Base-by-base conservation (phyloP, 2,797 vertebrate genomes). In the Aldrovandia affinis region DNA sequence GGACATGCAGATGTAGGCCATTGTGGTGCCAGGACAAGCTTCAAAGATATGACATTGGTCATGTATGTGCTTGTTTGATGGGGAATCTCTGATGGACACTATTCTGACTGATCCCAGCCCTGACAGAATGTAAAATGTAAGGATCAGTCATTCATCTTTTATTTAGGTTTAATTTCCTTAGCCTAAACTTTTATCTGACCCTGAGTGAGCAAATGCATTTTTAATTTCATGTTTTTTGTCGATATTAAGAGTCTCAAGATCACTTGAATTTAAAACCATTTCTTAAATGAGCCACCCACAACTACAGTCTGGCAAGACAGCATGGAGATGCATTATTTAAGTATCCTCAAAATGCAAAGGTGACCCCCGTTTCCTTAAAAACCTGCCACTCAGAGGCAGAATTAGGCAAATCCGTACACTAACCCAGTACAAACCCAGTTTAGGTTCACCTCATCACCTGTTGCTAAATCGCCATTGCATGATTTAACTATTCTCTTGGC, bases 1-100 rank as follows among this genome's bases (percentile, higher is more conserved):
- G 86, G 91, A 91, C 87, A 81, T 89, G 87, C 90, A 91, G 91
- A 86, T 90, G 88, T 89, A 89, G 91, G 87, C 88, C 83, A 85
- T 91, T 88, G 88, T 85, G 83, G 55, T 70, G 87, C 82, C 78
- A 44, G 65, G 59, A 81, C 36, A 36, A 44, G 52, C 59, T 82
- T 85, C 81, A 83, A 81, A 80, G 78, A 47, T 78, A 52, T 54
- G 82, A 54, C 25, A 85, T n/a, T 84, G 77, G 52, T 18, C 70
- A 83, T 81, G 78, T 65, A 44, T 82, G 70, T 36, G 59, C 36
- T 33, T 79, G 36, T 84, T 78, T 84, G 81, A 88, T 59, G 59
- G 78, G 63, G n/a, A 80, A 5, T 55, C n/a, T 80, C 55, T 77
- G 54, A 68, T 73, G 59, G 33, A 36, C 33, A 82, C 42, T 22